Base-by-base conservation (phyloP, 2,113 vertebrate species). In the Elanoides forficatus region DNA sequence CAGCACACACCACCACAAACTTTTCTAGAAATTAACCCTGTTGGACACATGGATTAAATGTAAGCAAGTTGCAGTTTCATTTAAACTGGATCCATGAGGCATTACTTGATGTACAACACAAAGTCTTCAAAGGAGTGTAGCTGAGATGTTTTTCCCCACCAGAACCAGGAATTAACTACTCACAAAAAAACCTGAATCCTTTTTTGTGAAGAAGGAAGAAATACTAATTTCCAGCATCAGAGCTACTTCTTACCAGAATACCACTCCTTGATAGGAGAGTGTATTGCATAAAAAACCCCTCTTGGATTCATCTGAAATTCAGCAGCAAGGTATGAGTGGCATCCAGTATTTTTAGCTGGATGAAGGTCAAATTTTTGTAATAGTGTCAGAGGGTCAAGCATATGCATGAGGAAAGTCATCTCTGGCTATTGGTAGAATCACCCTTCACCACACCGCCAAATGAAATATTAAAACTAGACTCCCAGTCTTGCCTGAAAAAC, bases 301-400 rank as follows among this genome's bases (percentile, higher is more conserved):
- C 60, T 67, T 65, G 63, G 90, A 79, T 55, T 75, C 16, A 94
- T 81, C 15, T 65, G 83, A 92, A 97, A 92, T 90, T 56, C 60
- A 95, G 80, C 65, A 91, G 81, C 56, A 87, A 92, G 81, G 76
- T 89, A 95, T 90, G 96, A 94, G 58, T 32, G 95, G 91, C 85
- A 94, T 95, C 76, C 91, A 95, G 86, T 92, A 96, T 90, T 95
- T 95, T 94, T 87, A 96, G 91, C 79, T 87, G 86, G 86, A 97
- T 47, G 66, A 81, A 89, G 56, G 83, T 79, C 76, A 89, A 29
- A 79, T 72, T 92, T 94, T 94, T 81, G 3, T 63, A 91, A 95
- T 60, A 87, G 88, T 32, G 76, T 76, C 83, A 96, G 92, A 95
- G 56, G 88, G 89, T 94, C 95, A 95, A 80, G 68, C 68, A 81